These are phyloP conservation scores for Scalopus aquaticus DNA, from an alignment of 2,113 vertebrate species.

Conservation along the genomic window DNA sequence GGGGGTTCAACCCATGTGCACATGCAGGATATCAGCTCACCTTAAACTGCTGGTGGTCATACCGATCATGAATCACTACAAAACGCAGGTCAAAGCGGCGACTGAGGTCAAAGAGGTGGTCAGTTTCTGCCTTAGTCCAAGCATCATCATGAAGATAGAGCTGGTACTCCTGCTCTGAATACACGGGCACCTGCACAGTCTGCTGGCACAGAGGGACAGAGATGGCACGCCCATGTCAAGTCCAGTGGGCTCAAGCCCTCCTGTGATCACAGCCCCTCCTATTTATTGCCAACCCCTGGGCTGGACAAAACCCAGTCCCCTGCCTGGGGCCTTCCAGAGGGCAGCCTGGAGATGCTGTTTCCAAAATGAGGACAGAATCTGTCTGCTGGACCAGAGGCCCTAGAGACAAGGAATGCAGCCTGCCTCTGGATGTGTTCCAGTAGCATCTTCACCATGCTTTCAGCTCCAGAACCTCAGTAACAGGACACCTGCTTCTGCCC, in stretches of 20 bases:
- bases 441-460: neutral
- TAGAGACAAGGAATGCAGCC: neutral
- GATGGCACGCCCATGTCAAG: neutral
- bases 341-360: no score
- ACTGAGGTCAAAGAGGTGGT: slow-evolving; percentile 97
- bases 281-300: neutral
- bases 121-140: slow-evolving; percentile 98
- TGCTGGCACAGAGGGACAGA: slow-evolving; percentile 25
- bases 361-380: neutral
- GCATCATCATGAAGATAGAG: slow-evolving; percentile 97
- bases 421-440: neutral
- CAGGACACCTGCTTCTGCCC: neutral
- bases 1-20: neutral
- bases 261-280: neutral
- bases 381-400: neutral
- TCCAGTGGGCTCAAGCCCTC: neutral
- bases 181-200: slow-evolving; percentile 97
- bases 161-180: slow-evolving; percentile 98
- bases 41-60: slow-evolving; percentile 98
- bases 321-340: neutral
- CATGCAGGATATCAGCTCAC: slow-evolving; percentile 83
- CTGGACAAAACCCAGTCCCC: neutral
- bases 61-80: slow-evolving; percentile 96
- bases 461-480: neutral
- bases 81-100: slow-evolving; percentile 98